A percentile compares a stretch with the other conserved stretches of the same genome.
Conservation (phyloP, 1,140 invertebrate species). For the Drosophila neocordata region DNA sequence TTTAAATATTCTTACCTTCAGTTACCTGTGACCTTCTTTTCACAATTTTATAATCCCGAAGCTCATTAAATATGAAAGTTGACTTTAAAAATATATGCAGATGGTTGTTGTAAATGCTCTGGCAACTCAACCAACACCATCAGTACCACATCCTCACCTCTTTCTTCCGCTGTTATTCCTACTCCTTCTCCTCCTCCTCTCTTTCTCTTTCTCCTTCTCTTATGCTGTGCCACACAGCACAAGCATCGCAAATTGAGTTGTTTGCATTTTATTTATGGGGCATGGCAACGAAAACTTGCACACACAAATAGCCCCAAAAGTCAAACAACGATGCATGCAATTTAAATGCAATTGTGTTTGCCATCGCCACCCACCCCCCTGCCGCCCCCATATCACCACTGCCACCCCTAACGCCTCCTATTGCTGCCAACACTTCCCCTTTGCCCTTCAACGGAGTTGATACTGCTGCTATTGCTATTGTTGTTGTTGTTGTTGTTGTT, state of each 20-base stretch:
- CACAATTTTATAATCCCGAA: not conserved
- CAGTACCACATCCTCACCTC: constrained; percentile 9
- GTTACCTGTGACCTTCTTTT: constrained; percentile 1
- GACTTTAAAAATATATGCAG: not conserved
- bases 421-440: constrained; percentile 3
- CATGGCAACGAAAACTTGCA: constrained; percentile 45
- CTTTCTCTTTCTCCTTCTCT: not conserved
- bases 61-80: constrained; percentile 9
- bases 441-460: constrained; percentile 28
- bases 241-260: constrained; percentile 66
- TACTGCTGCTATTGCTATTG: not conserved
- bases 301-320: constrained; percentile 58
- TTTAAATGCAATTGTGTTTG: constrained; percentile 78
- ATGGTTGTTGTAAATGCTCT: not conserved
- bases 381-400: not conserved
- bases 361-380: constrained; percentile 12
- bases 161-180: not conserved
- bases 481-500: not conserved
- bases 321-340: constrained; percentile 71
- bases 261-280: constrained; percentile 71
- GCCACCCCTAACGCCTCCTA: too few relatives aligned
- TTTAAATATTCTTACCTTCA: constrained; percentile 4
- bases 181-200: not conserved
- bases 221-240: not conserved
- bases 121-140: not conserved